Base-by-base conservation (phyloP, 2,888 invertebrate genomes). In the Trissolcus brochymenae region DNA sequence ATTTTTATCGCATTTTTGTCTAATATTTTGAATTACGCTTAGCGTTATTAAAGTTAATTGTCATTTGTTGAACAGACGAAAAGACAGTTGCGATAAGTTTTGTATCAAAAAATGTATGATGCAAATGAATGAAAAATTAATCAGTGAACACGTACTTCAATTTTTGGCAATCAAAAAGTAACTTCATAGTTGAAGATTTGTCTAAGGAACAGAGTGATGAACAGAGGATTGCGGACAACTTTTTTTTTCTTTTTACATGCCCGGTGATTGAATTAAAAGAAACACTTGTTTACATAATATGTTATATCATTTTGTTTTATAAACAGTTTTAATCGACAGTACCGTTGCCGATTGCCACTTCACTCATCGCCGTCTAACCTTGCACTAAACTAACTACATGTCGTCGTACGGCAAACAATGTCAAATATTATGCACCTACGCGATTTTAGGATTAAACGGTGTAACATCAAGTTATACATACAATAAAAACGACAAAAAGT, bases 321-420 rank as follows among this genome's bases (percentile, higher is more conserved):
- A 68, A 74, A 67, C 62, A 66, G 65, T 55, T 75, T 70, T 61
- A 64, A 65, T 80, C 74, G 64, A 79, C 78, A 76, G 81, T 82
- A 82, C 81, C 84, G 79, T 74, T 79, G 81, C 81, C 80, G 82
- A 82, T 81, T 76, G 81, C 80, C 84, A 84, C 87, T 85, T 86
- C 82, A 85, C 86, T 86, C 86, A 85, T 86, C 85, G 84, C 86
- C 83, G 82, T 80, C 86, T 86, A 87, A 87, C 86, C 87, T 87
- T 87, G 86, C 82, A 87, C 87, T 87, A 85, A 87, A 84, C 84
- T 81, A 82, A 68, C 75, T 68, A 75, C 82, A 82, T 83, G 84
- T 82, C 83, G 82, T 82, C 81, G 82, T 80, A 81, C 82, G 79
- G 80, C 80, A 79, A 81, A 81, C 82, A 85, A 82, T 86, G 64